Base-by-base conservation (phyloP, 2,797 vertebrate genomes). In the Lepus townsendii region DNA sequence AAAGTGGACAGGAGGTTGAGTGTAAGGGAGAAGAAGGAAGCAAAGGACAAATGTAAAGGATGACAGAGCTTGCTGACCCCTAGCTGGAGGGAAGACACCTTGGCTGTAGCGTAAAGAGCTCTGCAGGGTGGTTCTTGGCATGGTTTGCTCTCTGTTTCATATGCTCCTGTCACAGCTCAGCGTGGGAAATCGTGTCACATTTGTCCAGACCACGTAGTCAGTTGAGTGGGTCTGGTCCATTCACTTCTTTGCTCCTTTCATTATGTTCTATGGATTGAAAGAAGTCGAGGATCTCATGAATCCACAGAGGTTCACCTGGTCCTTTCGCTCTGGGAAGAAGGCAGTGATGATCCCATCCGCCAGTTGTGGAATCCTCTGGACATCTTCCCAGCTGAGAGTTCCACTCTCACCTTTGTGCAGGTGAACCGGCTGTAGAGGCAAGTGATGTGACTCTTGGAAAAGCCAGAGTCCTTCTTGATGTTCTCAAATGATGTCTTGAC, bases 171-270 rank as follows among this genome's bases (percentile, higher is more conserved):
- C 99, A 98, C 30, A 99, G 98, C 96, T 99, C 99, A 73, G 99
- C 98, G 77, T 98, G 97, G 10, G 99, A 99, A 97, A 99, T 99
- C 98, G 99, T 99, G 97, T 99, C 99, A 97, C 99, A 99, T 98
- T 99, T 99, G 98, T 99, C 99, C 95, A 99, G 98, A 98, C 99
- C 99, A 4, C 99, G 99, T 38, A 99, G 98, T 52, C 99, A 99
- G 98, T 99, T 99, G 73, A 99, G 98, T 0, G 99, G 99, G 96
- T 99, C 99, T 17, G 97, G 97, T 69, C 96, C 94, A 1, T 97
- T 94, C 7, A 96, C 82, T 96, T 99, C 98, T 98, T 99, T 99
- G 98, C 97, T 99, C 98, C 99, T 99, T 96, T 99, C 99, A 12
- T 99, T 99, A 97, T 99, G 99, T 96, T 99, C 99, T 52, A 98